These are phyloP conservation scores for Carposina sasakii DNA, from an alignment of 1,140 invertebrate species.

Conservation along the genomic window DNA sequence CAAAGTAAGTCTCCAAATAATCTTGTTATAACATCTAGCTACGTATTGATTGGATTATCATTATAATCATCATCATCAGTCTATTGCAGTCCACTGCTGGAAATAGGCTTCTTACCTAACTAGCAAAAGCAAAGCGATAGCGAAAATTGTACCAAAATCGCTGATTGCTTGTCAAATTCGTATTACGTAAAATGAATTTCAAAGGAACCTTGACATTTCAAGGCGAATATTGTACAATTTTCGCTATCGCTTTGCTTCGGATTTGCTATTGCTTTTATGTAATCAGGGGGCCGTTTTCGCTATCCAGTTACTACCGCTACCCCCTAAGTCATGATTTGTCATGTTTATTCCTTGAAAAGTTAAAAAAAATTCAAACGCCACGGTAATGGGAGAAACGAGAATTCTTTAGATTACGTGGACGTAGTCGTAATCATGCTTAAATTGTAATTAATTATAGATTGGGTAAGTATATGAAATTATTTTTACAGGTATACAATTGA, in stretches of 20 bases:
- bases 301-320: too few species aligned
- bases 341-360: too few species aligned
- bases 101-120: not conserved
- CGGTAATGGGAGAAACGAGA: too few species aligned
- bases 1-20: slow-evolving; percentile 28
- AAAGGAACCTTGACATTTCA: too few species aligned
- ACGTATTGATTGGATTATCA: not conserved
- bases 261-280: too few species aligned
- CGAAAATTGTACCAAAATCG: not conserved
- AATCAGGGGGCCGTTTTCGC: too few species aligned
- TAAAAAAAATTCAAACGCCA: too few species aligned
- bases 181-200: too few species aligned
- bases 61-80: not conserved
- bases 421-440: not conserved
- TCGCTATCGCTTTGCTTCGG: too few species aligned
- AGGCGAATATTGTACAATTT: too few species aligned
- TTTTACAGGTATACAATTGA: slow-evolving; percentile 32
- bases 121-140: not conserved
- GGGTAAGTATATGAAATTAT: not conserved
- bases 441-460: not conserved
- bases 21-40: not conserved
- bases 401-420: not conserved
- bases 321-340: too few species aligned
- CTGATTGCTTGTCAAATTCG: not conserved
- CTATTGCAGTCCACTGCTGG: too few species aligned